Conservation (phyloP, 2,888 invertebrate genomes). For the Cecidostiba fungosa region DNA sequence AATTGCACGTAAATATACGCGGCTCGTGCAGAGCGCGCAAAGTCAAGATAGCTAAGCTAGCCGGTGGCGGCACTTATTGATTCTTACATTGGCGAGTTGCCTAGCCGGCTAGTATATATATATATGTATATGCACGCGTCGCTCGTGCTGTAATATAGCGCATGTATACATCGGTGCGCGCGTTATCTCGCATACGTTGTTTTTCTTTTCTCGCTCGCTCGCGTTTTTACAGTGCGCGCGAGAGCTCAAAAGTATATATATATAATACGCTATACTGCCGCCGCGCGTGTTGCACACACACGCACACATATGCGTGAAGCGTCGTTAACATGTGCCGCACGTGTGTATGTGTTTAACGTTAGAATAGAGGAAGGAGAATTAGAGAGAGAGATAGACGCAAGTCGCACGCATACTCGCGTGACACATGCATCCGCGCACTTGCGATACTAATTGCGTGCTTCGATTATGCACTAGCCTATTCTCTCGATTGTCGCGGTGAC, state of each 20-base stretch:
- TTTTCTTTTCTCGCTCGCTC: conserved; percentile 24
- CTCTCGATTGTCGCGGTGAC: conserved; percentile 49
- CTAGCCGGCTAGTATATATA: not conserved
- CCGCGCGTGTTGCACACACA: conserved; percentile 30
- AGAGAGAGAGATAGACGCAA: conserved; percentile 53
- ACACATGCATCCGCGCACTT: conserved; percentile 63
- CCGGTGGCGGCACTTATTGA: conserved; percentile 58
- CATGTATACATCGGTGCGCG: conserved; percentile 37
- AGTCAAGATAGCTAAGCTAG: conserved; percentile 28
- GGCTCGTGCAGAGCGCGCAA: not conserved
- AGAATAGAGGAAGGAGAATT: conserved; percentile 42
- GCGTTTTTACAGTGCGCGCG: conserved; percentile 29
- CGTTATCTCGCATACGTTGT: conserved; percentile 42
- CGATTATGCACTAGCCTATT: conserved; percentile 63
- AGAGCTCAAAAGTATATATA: conserved; percentile 33
- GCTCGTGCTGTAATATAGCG: conserved; percentile 38
- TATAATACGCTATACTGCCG: not conserved
- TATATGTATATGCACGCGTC: conserved; percentile 43
- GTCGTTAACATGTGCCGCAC: not conserved
- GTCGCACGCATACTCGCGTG: conserved; percentile 64
- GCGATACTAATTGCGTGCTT: conserved; percentile 68
- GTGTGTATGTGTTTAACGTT: conserved; percentile 2
- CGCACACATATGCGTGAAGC: conserved; percentile 22
- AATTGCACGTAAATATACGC: not conserved
- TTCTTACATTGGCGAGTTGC: conserved; percentile 54